Conservation (phyloP, 2,888 invertebrate genomes). For the Bimastos eiseni region DNA sequence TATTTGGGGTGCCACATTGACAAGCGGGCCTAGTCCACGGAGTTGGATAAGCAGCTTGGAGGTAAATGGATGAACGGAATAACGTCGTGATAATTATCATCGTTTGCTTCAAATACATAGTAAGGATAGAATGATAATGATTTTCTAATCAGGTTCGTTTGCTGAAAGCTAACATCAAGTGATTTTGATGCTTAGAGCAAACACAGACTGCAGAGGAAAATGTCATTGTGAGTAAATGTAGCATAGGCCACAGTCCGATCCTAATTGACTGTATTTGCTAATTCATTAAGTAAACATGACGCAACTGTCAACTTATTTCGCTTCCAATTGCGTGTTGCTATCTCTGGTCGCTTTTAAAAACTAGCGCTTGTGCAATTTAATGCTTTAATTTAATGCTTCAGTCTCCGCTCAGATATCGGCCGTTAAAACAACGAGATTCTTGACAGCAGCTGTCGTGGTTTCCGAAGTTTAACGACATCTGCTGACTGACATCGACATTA, state of each 20-base stretch:
- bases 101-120: background rate
- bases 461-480: too few species aligned
- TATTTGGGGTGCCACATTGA: too few species aligned
- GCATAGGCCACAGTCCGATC: background rate
- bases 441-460: too few species aligned
- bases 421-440: too few species aligned
- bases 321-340: background rate
- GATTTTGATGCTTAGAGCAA: background rate
- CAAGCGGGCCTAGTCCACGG: too few species aligned
- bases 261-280: background rate
- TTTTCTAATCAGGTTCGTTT: slow-evolving; percentile 1
- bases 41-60: too few species aligned
- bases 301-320: background rate
- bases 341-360: too few species aligned
- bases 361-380: too few species aligned
- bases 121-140: background rate
- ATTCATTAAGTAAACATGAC: background rate
- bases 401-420: too few species aligned
- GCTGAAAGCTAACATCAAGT: background rate
- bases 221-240: background rate
- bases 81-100: background rate
- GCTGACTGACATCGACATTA: too few species aligned
- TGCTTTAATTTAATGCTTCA: too few species aligned
- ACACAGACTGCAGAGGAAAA: background rate
- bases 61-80: too few species aligned